Base-by-base conservation (phyloP, 2,113 vertebrate species). In the Amazona guildingii region DNA sequence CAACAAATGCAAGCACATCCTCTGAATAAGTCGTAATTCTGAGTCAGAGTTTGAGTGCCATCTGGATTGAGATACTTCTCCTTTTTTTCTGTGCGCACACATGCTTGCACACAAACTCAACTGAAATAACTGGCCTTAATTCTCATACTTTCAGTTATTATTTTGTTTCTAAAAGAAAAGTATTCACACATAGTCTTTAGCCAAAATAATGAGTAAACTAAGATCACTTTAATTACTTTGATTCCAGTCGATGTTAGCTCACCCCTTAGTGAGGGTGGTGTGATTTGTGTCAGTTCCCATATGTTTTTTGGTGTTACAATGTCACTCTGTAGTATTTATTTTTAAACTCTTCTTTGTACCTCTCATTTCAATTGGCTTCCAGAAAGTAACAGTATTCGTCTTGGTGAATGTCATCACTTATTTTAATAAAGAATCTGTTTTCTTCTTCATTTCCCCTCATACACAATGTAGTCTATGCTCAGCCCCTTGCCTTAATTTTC, bases 371-470 rank as follows among this genome's bases (percentile, higher is more conserved):
- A 1, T 96, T 92, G 83, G 28, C 62, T 94, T 96, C 55, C 80
- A 95, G 95, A 93, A 95, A 90, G 44, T 59, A 66, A 69, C 24
- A 68, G 28, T 72, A 46, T 91, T 96, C 80, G 62, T 93, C 90
- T 92, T 83, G 84, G 69, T 52, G 57, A 62, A 55, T 84, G 69
- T 96, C 81, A 87, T 69, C 80, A 46, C 51, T 95, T 90, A 66
- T 33, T 93, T 88, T 93, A 93, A 84, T 91, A 93, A 92, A 95
- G 51, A 88, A 73, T 91, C 51, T 63, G 11, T 78, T 96, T 78
- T 91, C 72, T 83, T 91, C n/a, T 31, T 55, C 35, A n/a, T 92
- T 92, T 84, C 35, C 35, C 51, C 17, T 83, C 33, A 19, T 83
- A 35, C 9, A 15, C 0, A 0, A 9, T 76, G 48, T 39, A 57